A percentile compares a stretch with the other conserved stretches of the same genome.
Evolutionary conservation across 1,140 invertebrate genomes (phyloP).

Genomic region (Sycophaga agraensis): DNA sequence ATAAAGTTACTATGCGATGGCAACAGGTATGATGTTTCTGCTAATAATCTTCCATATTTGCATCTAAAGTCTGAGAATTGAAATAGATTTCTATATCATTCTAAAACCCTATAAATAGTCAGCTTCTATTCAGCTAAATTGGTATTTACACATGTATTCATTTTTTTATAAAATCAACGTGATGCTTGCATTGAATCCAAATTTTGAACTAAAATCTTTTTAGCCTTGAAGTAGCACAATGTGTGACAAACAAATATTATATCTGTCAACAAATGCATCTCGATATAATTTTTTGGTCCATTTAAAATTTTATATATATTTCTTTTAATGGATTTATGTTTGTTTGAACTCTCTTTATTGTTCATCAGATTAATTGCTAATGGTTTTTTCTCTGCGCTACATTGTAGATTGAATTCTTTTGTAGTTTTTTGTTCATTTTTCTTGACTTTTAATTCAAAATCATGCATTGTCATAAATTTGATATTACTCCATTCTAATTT

Average conservation of each 20-base stretch:
- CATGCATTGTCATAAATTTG: background rate
- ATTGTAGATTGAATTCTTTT: background rate
- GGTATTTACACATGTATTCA: too few species aligned
- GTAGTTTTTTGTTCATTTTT: background rate
- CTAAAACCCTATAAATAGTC: too few species aligned
- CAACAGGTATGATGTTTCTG: too few species aligned
- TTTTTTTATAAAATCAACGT: too few species aligned
- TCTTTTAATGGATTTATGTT: background rate
- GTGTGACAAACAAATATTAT: background rate
- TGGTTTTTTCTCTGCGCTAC: background rate
- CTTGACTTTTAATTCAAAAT: background rate
- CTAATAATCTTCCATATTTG: too few species aligned
- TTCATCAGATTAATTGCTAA: background rate
- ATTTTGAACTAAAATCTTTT: background rate
- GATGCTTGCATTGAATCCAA: too few species aligned
- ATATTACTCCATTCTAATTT: background rate
- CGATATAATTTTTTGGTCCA: constrained; percentile 3
- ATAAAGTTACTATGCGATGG: too few species aligned
- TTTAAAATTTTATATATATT: constrained; percentile 6
- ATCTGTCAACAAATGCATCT: background rate
- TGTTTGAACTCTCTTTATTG: background rate
- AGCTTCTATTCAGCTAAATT: too few species aligned
- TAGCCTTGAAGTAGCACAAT: constrained; percentile 1
- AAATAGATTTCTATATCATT: too few species aligned
- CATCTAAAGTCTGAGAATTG: too few species aligned